A percentile compares a stretch with the other conserved stretches of the same genome.
Conservation (phyloP, 2,113 vertebrate genomes). For the Camelus bactrianus region DNA sequence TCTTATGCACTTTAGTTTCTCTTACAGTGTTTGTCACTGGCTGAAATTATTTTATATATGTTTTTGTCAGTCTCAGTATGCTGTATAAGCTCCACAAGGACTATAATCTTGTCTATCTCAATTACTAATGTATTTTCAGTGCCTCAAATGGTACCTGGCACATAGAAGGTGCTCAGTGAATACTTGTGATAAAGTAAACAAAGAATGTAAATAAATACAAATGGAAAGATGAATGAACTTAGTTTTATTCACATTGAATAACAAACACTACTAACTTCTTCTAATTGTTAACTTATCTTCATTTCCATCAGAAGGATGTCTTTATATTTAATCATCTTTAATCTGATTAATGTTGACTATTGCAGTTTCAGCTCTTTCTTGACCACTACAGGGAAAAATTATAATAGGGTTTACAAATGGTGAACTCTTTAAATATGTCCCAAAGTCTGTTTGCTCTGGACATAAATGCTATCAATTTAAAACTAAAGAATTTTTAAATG, state of each 20-base stretch:
- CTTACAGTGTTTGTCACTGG: neutral
- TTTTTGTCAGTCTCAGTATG: neutral
- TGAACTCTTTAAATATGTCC: neutral
- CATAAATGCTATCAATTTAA: conserved; percentile 33
- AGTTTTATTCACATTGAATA: conserved; percentile 35
- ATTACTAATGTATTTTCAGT: conserved; percentile 15
- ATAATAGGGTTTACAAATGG: neutral
- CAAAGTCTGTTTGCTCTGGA: neutral
- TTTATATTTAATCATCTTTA: neutral
- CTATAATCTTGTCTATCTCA: neutral
- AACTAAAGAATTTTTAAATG: conserved; percentile 25
- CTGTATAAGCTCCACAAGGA: neutral
- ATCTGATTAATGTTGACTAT: neutral
- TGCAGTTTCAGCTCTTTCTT: conserved; percentile 32
- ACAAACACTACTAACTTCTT: neutral
- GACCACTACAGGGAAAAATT: neutral
- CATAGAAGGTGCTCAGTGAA: neutral
- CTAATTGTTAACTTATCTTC: neutral
- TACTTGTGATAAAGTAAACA: neutral
- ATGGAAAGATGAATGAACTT: neutral
- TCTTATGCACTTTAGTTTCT: neutral
- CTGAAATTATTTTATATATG: neutral
- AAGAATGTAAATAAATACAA: neutral
- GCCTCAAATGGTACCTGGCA: neutral
- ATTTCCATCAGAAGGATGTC: neutral